Percentiles rank a stretch among this genome's conserved stretches.
These are phyloP conservation scores for Drosophila orosa DNA, from an alignment of 1,140 invertebrate genomes.

Conservation along the genomic window DNA sequence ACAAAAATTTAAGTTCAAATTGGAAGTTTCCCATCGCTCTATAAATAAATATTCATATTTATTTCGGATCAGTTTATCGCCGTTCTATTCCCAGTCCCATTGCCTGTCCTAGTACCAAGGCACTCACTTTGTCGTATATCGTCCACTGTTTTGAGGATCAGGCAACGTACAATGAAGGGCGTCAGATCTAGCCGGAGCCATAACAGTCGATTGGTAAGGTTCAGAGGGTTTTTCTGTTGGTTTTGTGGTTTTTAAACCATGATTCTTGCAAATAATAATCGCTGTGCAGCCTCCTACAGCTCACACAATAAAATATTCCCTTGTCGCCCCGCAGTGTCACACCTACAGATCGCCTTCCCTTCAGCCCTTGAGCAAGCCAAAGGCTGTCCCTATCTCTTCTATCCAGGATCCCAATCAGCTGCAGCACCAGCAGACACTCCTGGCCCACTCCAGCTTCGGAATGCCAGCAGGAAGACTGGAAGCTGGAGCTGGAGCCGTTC, in stretches of 20 bases:
- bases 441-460: not conserved
- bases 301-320: no score
- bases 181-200: not conserved
- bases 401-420: no score
- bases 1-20: not conserved
- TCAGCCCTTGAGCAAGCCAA: no score
- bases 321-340: no score
- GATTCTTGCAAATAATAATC: no score
- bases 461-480: no score
- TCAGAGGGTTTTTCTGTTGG: not conserved
- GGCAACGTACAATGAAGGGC: not conserved
- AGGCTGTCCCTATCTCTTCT: no score
- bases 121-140: not conserved
- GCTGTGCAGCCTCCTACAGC: no score
- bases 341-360: no score
- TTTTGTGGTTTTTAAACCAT: no score
- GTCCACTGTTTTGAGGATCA: no score
- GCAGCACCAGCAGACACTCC: slow-evolving; percentile 14
- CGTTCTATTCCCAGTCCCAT: not conserved
- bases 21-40: not conserved
- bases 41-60: not conserved
- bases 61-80: not conserved
- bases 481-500: slow-evolving; percentile 6
- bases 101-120: not conserved
- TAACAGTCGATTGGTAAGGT: not conserved